Percentiles rank a stretch among this genome's conserved stretches.
These are phyloP conservation scores for Mastomys coucha DNA, from an alignment of 2,113 vertebrate species.

Conservation along the genomic window DNA sequence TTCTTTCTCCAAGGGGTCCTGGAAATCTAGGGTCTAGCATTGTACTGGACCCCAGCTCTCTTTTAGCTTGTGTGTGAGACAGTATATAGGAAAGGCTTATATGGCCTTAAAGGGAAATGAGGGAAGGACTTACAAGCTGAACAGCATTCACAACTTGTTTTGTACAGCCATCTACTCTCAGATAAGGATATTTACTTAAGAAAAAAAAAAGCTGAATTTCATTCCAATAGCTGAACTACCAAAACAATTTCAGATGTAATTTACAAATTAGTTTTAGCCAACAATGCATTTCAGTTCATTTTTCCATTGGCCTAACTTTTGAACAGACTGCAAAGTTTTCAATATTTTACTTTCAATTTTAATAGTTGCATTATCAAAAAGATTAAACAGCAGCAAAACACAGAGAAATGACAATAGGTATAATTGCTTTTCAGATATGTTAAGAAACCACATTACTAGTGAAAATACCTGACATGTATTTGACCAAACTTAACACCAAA, in stretches of 20 bases:
- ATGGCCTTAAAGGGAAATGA: background rate
- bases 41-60: background rate
- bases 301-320: constrained; percentile 63
- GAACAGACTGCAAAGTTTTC: constrained; percentile 46
- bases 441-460: constrained; percentile 29
- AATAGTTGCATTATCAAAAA: constrained; percentile 38
- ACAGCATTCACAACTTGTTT: background rate
- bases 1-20: background rate
- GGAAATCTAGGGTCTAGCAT: background rate
- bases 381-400: constrained; percentile 48
- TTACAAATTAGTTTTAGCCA: constrained; percentile 63
- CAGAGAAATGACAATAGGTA: constrained; percentile 42
- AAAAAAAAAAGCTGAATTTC: constrained; percentile 9
- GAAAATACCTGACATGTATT: constrained; percentile 44
- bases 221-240: constrained; percentile 24
- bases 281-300: constrained; percentile 60
- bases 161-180: constrained; percentile 35
- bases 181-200: background rate
- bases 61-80: constrained; percentile 26
- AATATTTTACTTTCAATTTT: constrained; percentile 55
- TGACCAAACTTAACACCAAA: constrained; percentile 46
- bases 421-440: constrained; percentile 38
- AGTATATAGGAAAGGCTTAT: background rate
- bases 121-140: constrained; percentile 36
- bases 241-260: constrained; percentile 56